Conservation (phyloP, 2,797 vertebrate species). For the Leucoraja ocellata region DNA sequence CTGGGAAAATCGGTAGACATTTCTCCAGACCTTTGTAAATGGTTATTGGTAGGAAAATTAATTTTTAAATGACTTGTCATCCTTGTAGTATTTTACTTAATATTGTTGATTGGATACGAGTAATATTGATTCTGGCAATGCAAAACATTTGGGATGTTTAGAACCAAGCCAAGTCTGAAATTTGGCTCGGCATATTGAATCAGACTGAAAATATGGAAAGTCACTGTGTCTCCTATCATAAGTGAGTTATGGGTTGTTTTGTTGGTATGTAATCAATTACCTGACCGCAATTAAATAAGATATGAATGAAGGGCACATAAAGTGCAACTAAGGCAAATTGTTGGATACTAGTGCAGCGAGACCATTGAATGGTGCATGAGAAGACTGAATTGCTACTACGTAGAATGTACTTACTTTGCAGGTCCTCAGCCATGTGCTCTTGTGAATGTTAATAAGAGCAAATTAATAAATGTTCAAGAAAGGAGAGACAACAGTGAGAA, state of each 20-base stretch:
- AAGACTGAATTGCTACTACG: not conserved
- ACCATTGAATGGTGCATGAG: not conserved
- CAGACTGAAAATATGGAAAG: not conserved
- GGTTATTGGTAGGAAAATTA: not conserved
- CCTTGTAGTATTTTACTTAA: not conserved
- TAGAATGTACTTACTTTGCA: not conserved
- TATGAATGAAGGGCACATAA: not conserved
- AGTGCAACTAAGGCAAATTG: not conserved
- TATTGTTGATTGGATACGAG: not conserved
- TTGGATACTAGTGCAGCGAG: not conserved
- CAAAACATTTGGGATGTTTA: not conserved
- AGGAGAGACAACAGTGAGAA: not conserved
- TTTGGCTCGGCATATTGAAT: not conserved
- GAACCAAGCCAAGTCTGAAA: not conserved
- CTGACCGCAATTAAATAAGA: not conserved
- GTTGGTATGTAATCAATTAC: not conserved
- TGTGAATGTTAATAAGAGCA: not conserved
- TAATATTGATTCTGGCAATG: not conserved
- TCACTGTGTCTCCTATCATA: not conserved
- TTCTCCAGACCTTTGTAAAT: not conserved
- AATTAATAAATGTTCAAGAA: not conserved
- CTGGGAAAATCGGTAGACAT: too few species aligned
- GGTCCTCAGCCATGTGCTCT: not conserved
- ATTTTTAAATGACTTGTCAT: not conserved
- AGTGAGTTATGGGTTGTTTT: not conserved